Percentiles rank a stretch among this genome's conserved stretches.
Evolutionary conservation across 2,888 invertebrate species (phyloP).

Genomic region (Chrysodeixis includens): DNA sequence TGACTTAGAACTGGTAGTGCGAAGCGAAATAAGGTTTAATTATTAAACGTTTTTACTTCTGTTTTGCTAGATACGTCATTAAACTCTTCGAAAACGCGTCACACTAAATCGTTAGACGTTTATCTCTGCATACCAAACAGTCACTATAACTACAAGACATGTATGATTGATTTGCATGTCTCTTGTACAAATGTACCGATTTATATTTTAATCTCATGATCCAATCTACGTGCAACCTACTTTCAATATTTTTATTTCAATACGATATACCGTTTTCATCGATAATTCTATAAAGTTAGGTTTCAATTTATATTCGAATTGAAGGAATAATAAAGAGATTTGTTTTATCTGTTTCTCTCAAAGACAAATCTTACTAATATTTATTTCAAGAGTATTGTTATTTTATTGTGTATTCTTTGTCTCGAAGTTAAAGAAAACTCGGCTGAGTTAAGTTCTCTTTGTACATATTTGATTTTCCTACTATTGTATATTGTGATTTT

Average conservation of each 20-base stretch:
- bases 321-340: background rate
- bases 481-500: too few relatives aligned
- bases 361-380: background rate
- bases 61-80: too few relatives aligned
- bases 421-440: background rate
- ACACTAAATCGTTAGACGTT: background rate
- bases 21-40: too few relatives aligned
- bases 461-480: too few relatives aligned
- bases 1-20: too few relatives aligned
- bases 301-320: conserved; percentile 5
- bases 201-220: conserved; percentile 23
- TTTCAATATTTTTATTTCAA: conserved; percentile 9
- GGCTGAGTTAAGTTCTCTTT: too few relatives aligned
- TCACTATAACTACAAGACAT: conserved; percentile 18
- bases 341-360: conserved; percentile 4
- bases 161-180: conserved; percentile 31
- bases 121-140: conserved; percentile 6
- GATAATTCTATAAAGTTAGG: background rate
- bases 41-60: too few relatives aligned
- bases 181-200: too few relatives aligned
- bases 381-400: background rate
- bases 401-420: background rate
- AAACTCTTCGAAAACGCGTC: too few relatives aligned
- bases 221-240: conserved; percentile 32
- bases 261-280: conserved; percentile 5